phyloP scores from a whole-genome alignment of 2,113 vertebrate genomes.

The Clarias batrachus region DNA sequence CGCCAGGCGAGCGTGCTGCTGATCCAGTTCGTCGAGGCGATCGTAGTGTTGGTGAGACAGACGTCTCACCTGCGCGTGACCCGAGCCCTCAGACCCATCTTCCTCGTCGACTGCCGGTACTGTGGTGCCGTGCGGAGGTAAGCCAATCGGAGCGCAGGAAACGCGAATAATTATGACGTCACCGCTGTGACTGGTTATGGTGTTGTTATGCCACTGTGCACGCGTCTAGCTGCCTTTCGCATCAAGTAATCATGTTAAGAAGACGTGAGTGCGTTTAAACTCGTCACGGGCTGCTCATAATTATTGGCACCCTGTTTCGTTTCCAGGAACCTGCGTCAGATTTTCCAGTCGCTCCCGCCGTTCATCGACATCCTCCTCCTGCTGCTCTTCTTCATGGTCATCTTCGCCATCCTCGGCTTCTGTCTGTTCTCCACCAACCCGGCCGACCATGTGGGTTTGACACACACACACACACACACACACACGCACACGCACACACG shows the following conservation, averaged over 20 bases:
- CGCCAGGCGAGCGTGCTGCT: conserved; percentile 84
- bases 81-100: conserved; percentile 92
- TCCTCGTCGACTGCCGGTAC: conserved; percentile 96
- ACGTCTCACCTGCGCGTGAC: conserved; percentile 93
- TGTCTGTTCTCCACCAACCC: conserved; percentile 93
- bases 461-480: conserved; percentile 10
- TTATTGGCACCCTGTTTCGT: not conserved
- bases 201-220: not conserved
- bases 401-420: conserved; percentile 95
- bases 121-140: conserved; percentile 93
- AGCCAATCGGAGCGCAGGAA: not conserved
- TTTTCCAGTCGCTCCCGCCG: conserved; percentile 97
- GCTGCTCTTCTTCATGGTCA: conserved; percentile 98
- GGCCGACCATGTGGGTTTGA: conserved; percentile 83
- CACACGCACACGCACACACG: not conserved
- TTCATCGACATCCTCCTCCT: conserved; percentile 97
- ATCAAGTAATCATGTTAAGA: not conserved
- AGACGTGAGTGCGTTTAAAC: not conserved
- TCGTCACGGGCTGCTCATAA: not conserved
- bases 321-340: conserved; percentile 91
- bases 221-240: not conserved
- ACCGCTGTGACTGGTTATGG: not conserved
- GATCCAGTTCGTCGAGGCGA: conserved; percentile 93
- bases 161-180: not conserved
- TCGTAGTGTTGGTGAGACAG: conserved; percentile 92